Evolutionary conservation across 2,113 vertebrate species (phyloP), one percentile per base, ranked within the genome.

Genomic region (Salminus brasiliensis): DNA sequence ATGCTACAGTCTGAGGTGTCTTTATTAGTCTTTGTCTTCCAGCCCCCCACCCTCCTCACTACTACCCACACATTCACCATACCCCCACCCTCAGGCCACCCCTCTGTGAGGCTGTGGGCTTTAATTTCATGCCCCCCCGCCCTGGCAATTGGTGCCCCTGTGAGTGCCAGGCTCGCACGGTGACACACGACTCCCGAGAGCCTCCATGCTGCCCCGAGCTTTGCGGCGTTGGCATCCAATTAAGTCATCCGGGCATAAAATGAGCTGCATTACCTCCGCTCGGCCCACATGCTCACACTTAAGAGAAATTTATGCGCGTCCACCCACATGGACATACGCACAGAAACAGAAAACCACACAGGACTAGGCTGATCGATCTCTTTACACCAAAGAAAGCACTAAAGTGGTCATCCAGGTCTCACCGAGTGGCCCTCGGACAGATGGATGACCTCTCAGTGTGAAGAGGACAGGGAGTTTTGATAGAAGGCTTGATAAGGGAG

Each of bases 91-190:
- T 52, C 85, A 69, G 25, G 29, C 25, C 59, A 21, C 29, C 55
- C 65, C 62, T n/a, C n/a, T 66, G 32, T n/a, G 21, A 43, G 53
- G 25, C 41, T 45, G 34, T 71, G 85, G 87, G 74, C 88, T 91
- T 91, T 93, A 91, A 92, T 93, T 92, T 92, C 90, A 92, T 92
- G 92, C 89, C 90, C 77, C 91, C 85, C 86, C 90, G 90, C 87
- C 89, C 88, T 91, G 88, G 88, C 89, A 91, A 84, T 89, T 72
- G 86, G 76, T 88, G 84, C 78, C 85, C 78, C 57, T 74, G 78
- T 65, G 76, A 83, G 87, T 88, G 88, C 88, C 88, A 92, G 84
- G 80, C 85, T 83, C 81, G 76, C 84, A 87, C 87, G 87, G 81
- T 78, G 86, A 89, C 80, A 90, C 88, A 80, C 88, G 75, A 79